Conservation (phyloP, 1,140 invertebrate species). For the Drosophila erecta region DNA sequence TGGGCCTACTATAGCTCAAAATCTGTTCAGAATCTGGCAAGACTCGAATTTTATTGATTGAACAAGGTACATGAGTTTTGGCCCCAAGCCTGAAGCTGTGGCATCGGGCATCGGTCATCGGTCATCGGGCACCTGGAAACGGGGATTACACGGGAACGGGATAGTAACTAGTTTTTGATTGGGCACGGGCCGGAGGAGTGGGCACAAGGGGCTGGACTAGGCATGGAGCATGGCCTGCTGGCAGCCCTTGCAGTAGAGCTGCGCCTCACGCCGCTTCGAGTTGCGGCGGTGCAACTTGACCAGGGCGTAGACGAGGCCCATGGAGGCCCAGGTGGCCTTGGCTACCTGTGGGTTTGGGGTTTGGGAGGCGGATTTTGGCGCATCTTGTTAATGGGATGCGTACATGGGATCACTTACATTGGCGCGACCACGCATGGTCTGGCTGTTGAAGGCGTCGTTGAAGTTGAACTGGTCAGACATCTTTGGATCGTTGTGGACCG, state of each 20-base stretch:
- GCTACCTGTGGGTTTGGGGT: slow-evolving; percentile 89
- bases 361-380: not conserved
- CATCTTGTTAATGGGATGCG: no score
- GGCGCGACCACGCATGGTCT: slow-evolving; percentile 62
- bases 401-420: slow-evolving; percentile 44
- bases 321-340: slow-evolving; percentile 62
- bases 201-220: not conserved
- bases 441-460: slow-evolving; percentile 42
- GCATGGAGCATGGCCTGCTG: slow-evolving; percentile 37
- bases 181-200: not conserved
- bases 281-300: slow-evolving; percentile 53
- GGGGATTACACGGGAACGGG: no score
- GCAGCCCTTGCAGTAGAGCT: slow-evolving; percentile 61
- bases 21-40: not conserved
- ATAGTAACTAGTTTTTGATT: not conserved
- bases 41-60: slow-evolving; percentile 1
- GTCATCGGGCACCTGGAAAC: no score
- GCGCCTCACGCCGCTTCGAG: slow-evolving; percentile 44
- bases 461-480: slow-evolving; percentile 55
- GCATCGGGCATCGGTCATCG: no score
- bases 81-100: not conserved
- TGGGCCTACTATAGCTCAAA: slow-evolving; percentile 21
- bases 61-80: not conserved
- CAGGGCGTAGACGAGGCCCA: slow-evolving; percentile 59
- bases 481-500: slow-evolving; percentile 1